Percentiles rank a stretch among this genome's conserved stretches.
Conservation (phyloP, 2,888 invertebrate genomes). For the Orthosia gracilis region DNA sequence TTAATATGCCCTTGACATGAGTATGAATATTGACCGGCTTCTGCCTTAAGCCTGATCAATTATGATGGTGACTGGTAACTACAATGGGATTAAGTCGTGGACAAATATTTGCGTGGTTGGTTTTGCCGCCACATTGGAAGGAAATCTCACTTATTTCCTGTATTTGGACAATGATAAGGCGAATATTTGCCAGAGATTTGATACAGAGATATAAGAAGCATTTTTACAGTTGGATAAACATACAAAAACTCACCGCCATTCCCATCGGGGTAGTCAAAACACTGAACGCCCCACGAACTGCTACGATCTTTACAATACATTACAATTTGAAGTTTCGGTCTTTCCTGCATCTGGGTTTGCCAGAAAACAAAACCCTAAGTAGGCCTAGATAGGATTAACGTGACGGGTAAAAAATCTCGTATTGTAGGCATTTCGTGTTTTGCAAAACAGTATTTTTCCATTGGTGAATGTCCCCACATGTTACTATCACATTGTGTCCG, state of each 20-base stretch:
- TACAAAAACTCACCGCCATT: no score
- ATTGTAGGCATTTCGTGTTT: not conserved
- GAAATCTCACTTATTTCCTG: not conserved
- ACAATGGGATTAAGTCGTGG: not conserved
- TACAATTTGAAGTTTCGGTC: no score
- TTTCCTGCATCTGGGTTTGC: not conserved
- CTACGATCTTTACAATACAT: no score
- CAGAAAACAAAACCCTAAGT: not conserved
- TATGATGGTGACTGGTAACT: constrained; percentile 5
- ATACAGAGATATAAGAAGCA: no score
- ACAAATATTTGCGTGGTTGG: constrained; percentile 6
- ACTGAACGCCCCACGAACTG: no score
- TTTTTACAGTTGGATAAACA: no score
- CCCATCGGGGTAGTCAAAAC: no score
- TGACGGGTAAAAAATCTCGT: not conserved
- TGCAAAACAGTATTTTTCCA: constrained; percentile 13
- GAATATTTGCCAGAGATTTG: not conserved
- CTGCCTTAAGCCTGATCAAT: constrained; percentile 30
- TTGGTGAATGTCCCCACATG: constrained; percentile 3
- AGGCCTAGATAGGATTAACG: not conserved
- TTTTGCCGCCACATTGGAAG: not conserved
- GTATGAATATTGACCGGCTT: constrained; percentile 30
- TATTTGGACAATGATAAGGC: not conserved
- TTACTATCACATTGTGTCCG: constrained; percentile 1
- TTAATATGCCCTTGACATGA: constrained; percentile 38